phyloP scores from a whole-genome alignment of 2,797 vertebrate species.

The Chelmon rostratus region DNA sequence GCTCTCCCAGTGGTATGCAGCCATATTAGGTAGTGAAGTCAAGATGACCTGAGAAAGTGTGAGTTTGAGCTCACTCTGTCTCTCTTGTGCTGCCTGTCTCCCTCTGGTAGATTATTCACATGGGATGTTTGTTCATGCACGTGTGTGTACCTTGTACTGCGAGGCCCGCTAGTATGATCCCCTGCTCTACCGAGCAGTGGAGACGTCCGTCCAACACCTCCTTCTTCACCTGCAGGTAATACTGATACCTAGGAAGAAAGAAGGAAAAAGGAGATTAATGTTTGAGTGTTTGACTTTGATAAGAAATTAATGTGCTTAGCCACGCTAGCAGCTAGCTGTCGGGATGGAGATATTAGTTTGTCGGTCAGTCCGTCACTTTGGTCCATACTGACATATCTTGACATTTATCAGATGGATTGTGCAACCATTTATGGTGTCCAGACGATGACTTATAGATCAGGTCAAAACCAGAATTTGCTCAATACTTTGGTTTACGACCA shows the following conservation, averaged over 20 bases:
- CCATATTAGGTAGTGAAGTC: constrained; percentile 84
- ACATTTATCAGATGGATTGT: too few species aligned
- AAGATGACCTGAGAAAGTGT: constrained; percentile 80
- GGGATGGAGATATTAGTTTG: too few species aligned
- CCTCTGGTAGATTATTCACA: constrained; percentile 56
- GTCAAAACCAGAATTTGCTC: too few species aligned
- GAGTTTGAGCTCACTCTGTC: constrained; percentile 68
- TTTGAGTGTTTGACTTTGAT: too few species aligned
- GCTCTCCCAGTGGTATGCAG: constrained; percentile 79
- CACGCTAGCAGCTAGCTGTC: too few species aligned
- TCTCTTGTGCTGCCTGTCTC: constrained; percentile 59
- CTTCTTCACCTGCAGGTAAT: constrained; percentile 98
- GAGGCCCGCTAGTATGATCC: constrained; percentile 93
- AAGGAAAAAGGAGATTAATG: not conserved
- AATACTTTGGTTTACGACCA: not conserved
- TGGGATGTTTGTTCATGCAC: constrained; percentile 47
- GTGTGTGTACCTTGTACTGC: constrained; percentile 92
- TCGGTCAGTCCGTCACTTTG: too few species aligned
- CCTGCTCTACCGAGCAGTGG: constrained; percentile 91
- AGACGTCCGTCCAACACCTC: constrained; percentile 93
- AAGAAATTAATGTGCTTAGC: too few species aligned
- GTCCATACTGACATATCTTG: too few species aligned
- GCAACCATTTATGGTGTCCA: too few species aligned
- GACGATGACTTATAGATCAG: too few species aligned
- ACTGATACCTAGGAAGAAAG: constrained; percentile 90